Evolutionary conservation across 2,888 invertebrate genomes (phyloP).

Genomic region (Parapristionchus giblindavisi): DNA sequence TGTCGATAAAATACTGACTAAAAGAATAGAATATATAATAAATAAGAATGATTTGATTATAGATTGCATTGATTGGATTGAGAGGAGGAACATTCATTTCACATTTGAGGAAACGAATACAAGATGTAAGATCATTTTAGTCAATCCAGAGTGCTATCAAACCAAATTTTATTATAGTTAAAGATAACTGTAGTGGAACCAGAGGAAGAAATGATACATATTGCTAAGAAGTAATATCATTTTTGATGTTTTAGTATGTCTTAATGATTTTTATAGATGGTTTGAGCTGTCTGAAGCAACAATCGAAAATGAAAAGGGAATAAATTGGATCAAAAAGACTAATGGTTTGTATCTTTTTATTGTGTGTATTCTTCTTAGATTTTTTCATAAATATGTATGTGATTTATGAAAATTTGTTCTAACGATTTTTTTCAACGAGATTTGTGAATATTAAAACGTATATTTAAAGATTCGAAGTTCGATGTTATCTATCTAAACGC

Average conservation of each 20-base stretch:
- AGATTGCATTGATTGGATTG: constrained; percentile 4
- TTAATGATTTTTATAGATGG: constrained; percentile 6
- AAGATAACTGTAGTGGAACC: constrained; percentile 1
- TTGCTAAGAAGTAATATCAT: constrained; percentile 13
- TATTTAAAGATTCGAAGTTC: not conserved
- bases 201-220: not conserved
- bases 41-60: not conserved
- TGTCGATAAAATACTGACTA: too few species aligned
- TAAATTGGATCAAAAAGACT: constrained; percentile 4
- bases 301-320: not conserved
- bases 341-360: not conserved
- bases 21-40: too few species aligned
- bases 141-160: not conserved
- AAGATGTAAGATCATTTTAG: not conserved
- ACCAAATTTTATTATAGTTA: not conserved
- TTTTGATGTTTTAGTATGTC: not conserved
- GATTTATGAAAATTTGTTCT: too few species aligned
- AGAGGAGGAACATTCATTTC: not conserved
- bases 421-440: not conserved
- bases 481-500: constrained; percentile 18
- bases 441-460: not conserved
- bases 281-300: constrained; percentile 10
- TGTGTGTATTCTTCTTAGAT: not conserved
- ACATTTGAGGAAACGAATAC: not conserved
- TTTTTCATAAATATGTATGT: too few species aligned